phyloP scores from a whole-genome alignment of 2,797 vertebrate species.

The Hydrocynus forskahlii region DNA sequence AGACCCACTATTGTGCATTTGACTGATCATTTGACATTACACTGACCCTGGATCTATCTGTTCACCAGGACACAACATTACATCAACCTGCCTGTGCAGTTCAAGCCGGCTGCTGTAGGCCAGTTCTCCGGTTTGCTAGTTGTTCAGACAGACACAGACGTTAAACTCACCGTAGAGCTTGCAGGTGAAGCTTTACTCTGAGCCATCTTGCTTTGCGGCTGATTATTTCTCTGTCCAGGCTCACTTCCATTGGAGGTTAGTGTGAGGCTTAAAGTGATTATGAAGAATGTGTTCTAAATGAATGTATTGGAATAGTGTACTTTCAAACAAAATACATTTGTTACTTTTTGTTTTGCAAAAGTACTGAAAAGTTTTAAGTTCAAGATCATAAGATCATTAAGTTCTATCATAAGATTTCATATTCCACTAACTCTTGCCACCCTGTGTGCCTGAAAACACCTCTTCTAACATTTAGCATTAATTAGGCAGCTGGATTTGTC shows the following conservation, averaged over 20 bases:
- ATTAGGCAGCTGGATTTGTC: slow-evolving; percentile 16
- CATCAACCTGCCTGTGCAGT: slow-evolving; percentile 94
- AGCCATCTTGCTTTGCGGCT: slow-evolving; percentile 33
- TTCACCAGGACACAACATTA: slow-evolving; percentile 88
- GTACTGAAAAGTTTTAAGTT: neutral
- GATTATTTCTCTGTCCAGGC: neutral
- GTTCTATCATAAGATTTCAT: slow-evolving; percentile 5
- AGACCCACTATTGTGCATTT: neutral
- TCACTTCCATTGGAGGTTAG: neutral
- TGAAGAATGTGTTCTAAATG: neutral
- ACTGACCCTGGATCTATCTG: neutral
- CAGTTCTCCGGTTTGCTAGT: slow-evolving; percentile 81
- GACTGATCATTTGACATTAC: neutral
- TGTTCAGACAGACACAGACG: slow-evolving; percentile 80
- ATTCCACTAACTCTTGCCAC: neutral
- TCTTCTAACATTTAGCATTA: slow-evolving; percentile 19
- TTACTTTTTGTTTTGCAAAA: neutral
- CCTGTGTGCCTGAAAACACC: neutral
- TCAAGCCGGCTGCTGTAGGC: slow-evolving; percentile 84
- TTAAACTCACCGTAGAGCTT: slow-evolving; percentile 83
- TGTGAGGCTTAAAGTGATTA: neutral
- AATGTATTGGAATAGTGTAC: neutral
- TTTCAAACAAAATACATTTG: neutral
- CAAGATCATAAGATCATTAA: too few relatives aligned
- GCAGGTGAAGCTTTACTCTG: slow-evolving; percentile 84